Percentiles rank a stretch among this genome's conserved stretches.
Evolutionary conservation across 2,888 invertebrate genomes (phyloP).

Genomic region (Calameuta pallipes): DNA sequence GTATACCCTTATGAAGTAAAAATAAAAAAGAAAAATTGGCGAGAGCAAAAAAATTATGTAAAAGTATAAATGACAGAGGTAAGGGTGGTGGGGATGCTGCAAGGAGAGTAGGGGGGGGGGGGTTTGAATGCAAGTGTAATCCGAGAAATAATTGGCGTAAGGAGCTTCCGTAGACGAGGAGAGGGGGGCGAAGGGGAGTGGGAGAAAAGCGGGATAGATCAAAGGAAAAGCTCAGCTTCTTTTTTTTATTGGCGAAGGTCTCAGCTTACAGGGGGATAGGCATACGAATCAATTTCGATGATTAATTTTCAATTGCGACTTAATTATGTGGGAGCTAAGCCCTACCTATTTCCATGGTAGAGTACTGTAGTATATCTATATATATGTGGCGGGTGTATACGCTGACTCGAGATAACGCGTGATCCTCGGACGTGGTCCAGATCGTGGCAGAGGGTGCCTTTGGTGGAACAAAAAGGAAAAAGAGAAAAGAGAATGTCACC

Average conservation of each 20-base stretch:
- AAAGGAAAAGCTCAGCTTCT: constrained; percentile 23
- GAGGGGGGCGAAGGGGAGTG: constrained; percentile 23
- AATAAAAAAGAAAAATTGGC: constrained; percentile 8
- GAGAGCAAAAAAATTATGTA: neutral
- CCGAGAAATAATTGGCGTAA: constrained; percentile 57
- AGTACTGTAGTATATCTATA: neutral
- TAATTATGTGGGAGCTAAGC: constrained; percentile 55
- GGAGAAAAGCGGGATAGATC: constrained; percentile 3
- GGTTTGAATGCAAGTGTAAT: constrained; percentile 31
- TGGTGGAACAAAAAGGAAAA: constrained; percentile 23
- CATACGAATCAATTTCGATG: constrained; percentile 49
- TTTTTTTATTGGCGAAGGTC: neutral
- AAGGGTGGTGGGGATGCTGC: neutral
- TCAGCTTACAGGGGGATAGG: neutral
- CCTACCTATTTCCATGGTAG: constrained; percentile 8
- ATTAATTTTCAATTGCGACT: constrained; percentile 60
- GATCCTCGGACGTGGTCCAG: neutral
- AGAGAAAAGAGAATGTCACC: constrained; percentile 29
- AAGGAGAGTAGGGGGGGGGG: neutral
- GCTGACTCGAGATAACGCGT: neutral
- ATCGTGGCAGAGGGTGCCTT: neutral
- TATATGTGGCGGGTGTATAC: neutral
- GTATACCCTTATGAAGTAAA: constrained; percentile 12
- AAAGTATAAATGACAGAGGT: too few species aligned
- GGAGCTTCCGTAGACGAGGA: constrained; percentile 26